Percentiles rank a stretch among this genome's conserved stretches.
phyloP scores from a whole-genome alignment of 2,797 vertebrate species.

The Parauchenoglanis ngamensis region DNA sequence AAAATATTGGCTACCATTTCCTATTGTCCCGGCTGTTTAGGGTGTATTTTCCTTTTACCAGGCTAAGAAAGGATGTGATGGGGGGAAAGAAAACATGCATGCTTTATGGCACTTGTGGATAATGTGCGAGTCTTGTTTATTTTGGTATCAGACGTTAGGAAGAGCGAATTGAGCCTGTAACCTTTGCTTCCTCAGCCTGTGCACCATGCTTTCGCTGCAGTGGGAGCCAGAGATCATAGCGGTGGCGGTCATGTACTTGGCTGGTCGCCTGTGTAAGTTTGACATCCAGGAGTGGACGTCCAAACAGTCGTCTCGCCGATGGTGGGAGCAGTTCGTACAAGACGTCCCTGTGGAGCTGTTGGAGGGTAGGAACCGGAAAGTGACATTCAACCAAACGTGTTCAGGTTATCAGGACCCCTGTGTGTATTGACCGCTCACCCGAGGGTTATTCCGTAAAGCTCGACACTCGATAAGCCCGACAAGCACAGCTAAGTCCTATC shows the following conservation, averaged over 20 bases:
- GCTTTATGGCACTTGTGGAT: not conserved
- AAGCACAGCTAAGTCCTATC: not conserved
- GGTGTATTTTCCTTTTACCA: not conserved
- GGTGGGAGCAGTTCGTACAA: constrained; percentile 99
- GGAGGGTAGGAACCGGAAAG: constrained; percentile 79
- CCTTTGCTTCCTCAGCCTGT: constrained; percentile 77
- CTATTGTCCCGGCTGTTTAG: not conserved
- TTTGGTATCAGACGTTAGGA: not conserved
- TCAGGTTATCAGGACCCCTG: not conserved
- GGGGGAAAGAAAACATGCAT: not conserved
- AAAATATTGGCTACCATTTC: not conserved
- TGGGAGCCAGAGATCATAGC: constrained; percentile 99
- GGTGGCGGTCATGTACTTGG: constrained; percentile 96
- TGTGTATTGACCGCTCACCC: not conserved
- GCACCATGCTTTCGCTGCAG: constrained; percentile 94
- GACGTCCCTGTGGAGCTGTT: constrained; percentile 97
- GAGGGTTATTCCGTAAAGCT: not conserved
- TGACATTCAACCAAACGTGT: not conserved
- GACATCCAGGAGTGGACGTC: constrained; percentile 98
- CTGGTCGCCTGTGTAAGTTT: constrained; percentile 94
- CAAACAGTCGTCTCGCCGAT: constrained; percentile 91
- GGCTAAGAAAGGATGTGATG: not conserved
- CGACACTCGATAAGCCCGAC: not conserved
- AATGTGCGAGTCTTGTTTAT: not conserved
- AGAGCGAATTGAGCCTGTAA: not conserved